Evolutionary conservation across 2,888 invertebrate genomes (phyloP), one percentile per base, ranked within the genome.

Genomic region (Troglohyphantes excavatus): DNA sequence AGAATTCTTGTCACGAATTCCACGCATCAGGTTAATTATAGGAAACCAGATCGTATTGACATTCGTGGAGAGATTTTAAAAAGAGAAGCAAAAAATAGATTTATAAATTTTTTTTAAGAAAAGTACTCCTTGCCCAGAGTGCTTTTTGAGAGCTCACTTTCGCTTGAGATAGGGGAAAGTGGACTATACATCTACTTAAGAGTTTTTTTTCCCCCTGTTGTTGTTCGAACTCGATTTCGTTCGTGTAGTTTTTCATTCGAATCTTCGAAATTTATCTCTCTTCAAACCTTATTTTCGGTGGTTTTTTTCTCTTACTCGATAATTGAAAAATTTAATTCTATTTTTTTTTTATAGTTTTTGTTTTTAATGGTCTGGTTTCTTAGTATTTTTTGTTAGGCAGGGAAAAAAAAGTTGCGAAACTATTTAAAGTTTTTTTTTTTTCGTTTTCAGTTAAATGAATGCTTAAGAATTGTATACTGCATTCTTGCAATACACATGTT

Each of bases 11-110:
- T 88, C 88, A 88, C 88, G 88, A 67, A n/a, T 81, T 26, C 46
- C 17, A 39, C n/a, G 88, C 88, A 88, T 88, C 88, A 88, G 88
- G 82, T 88, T 82, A 88, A 88, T 88, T 88, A 88, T 82, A 68
- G 75, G 61, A 73, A 68, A 43, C 73, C 88, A 78, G 70, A 61
- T 68, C 75, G 82, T 82, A 76, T 82, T 88, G 88, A 88, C 88
- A 88, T 88, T 79, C 46, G 87, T 59, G 63, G 21, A 78, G 61
- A 19, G 61, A 33, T 26, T 76, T 76, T 39, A 53, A 29, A 67
- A 65, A 33, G 21, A 5, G 43, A 63, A 29, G 11, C 13, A 73
- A 26, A 46, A 79, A 65, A 78, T 19, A 19, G 33, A 78, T 23
- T 29, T 17, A n/a, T 7, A 26, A 33, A 21, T 2, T 6, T n/a